phyloP scores from a whole-genome alignment of 1,140 invertebrate species.

The Holcopasites calliopsidis region DNA sequence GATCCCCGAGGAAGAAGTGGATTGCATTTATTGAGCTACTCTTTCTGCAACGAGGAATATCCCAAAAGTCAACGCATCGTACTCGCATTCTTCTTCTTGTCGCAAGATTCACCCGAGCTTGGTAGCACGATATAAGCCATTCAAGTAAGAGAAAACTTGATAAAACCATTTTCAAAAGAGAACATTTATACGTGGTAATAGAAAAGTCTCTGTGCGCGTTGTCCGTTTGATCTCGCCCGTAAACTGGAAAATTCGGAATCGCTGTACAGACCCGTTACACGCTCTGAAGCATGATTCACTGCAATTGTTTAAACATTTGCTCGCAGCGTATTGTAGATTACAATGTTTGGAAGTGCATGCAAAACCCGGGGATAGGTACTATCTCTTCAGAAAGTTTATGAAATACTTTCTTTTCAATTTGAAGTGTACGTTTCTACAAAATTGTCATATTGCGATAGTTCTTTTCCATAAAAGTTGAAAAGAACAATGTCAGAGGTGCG shows the following conservation, averaged over 20 bases:
- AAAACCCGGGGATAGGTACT: too few relatives aligned
- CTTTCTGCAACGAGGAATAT: background rate
- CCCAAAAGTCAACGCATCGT: background rate
- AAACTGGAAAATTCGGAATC: background rate
- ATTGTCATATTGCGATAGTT: too few relatives aligned
- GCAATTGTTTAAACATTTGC: background rate
- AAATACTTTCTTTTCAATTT: too few relatives aligned
- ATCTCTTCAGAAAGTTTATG: too few relatives aligned
- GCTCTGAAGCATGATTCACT: background rate
- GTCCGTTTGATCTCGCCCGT: background rate
- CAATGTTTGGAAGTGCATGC: too few relatives aligned
- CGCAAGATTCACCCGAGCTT: background rate
- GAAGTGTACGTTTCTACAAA: too few relatives aligned
- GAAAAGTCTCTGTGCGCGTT: background rate
- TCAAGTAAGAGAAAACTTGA: background rate
- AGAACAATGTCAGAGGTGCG: background rate
- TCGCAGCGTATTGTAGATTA: background rate
- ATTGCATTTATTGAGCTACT: background rate
- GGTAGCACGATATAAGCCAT: background rate
- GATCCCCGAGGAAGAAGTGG: background rate
- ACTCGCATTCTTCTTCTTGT: background rate
- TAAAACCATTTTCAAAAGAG: background rate
- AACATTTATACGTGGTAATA: too few relatives aligned
- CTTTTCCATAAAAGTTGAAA: too few relatives aligned
- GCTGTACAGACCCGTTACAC: background rate